A percentile compares a stretch with the other conserved stretches of the same genome.
phyloP scores from a whole-genome alignment of 2,113 vertebrate genomes.

The Onychorhynchus coronatus region DNA sequence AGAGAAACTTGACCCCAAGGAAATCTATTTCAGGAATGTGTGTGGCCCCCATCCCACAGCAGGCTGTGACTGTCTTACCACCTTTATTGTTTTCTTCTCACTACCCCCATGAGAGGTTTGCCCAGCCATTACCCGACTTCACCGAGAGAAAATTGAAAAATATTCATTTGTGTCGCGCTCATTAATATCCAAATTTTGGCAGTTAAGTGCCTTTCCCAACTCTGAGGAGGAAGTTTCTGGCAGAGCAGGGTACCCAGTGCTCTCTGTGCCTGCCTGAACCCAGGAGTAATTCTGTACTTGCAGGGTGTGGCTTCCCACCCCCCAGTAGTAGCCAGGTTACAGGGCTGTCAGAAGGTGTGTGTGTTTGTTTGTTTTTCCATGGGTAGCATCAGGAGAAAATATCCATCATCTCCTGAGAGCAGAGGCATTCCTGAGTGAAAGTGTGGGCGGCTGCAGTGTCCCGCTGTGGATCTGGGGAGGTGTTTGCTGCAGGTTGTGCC shows the following conservation, averaged over 20 bases:
- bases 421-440: constrained; percentile 52
- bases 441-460: constrained; percentile 34
- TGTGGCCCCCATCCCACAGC: not conserved
- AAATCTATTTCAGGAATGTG: constrained; percentile 53
- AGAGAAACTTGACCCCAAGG: constrained; percentile 56
- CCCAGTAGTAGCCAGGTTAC: not conserved
- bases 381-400: constrained; percentile 41
- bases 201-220: not conserved
- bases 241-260: not conserved
- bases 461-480: not conserved
- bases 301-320: not conserved
- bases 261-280: not conserved
- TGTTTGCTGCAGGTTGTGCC: not conserved
- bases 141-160: not conserved
- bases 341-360: not conserved
- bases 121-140: not conserved
- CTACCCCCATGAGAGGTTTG: not conserved
- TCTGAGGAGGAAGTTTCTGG: not conserved
- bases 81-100: constrained; percentile 9
- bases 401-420: constrained; percentile 15
- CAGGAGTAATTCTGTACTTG: not conserved
- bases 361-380: constrained; percentile 42
- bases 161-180: rapidly evolving
- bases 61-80: not conserved
- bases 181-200: not conserved